Base-by-base conservation (phyloP, 1,140 invertebrate species). In the Heliconius hermathena region DNA sequence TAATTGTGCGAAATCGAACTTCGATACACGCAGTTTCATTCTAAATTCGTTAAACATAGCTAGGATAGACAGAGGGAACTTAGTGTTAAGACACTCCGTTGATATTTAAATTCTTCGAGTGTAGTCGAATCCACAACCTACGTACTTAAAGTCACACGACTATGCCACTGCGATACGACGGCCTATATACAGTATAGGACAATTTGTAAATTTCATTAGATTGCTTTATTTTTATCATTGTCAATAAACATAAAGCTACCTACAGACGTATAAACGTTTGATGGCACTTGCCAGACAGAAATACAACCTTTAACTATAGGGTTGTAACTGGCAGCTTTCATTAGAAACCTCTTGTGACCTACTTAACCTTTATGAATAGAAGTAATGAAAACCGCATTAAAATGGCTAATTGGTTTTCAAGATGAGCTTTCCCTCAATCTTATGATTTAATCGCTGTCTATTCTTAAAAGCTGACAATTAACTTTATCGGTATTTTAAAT, bases 381-480 rank as follows among this genome's bases (percentile, higher is more conserved):
- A 57, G 73, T 83, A 76, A 80, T 80, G 81, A 83, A 82, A 83
- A 83, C 66, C 80, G 22, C 76, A 80, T 83, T 83, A 83, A 83
- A 80, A 80, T 79, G 29, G 46, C 76, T 83, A 83, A 83, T 83
- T 83, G 73, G 73, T 73, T 80, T 80, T 77, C 76, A 36, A 83
- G 81, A 80, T 80, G 79, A 80, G 60, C 76, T 76, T 80, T 83
- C 71, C 79, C 79, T 80, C 79, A 77, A 78, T 81, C 71, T 74
- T 81, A 78, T 78, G 80, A 81, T 81, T 78, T 81, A 77, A 81
- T 81, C 80, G 75, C 66, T 46, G 72, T 66, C 52, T 75, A 78
- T 81, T 81, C 72, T 81, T 81, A 78, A 81, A 81, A 81, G 73
- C 73, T 72, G 54, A 72, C 76, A 81, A 77, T 81, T 81, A 81